Base-by-base conservation (phyloP, 2,113 vertebrate genomes). In the Zonotrichia leucophrys region DNA sequence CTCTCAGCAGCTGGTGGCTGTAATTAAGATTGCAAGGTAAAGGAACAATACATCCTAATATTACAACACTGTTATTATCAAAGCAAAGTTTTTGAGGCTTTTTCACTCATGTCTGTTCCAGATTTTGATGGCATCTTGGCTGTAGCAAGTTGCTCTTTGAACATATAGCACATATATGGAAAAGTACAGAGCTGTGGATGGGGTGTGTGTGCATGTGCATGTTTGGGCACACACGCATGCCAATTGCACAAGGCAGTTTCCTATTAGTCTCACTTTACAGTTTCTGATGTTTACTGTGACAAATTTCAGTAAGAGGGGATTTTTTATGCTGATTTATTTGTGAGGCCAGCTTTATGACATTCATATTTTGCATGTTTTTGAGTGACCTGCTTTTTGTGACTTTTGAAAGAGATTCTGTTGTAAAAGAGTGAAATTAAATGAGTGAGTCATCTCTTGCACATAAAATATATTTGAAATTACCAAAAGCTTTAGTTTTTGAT, bases 201-300 rank as follows among this genome's bases (percentile, higher is more conserved):
- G 28, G 2, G 10, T 24, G 20, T 7, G 15, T 16, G 23, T 67
- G 50, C 18, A 4, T 7, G 10, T 2, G 2, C 60, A 31, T 23
- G 30, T 47, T 47, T 55, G 14, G 64, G 69, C 53, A 41, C 5
- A 5, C 11, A 22, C 15, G 19, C 25, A 15, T 5, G 4, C 77
- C 76, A 77, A 80, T 79, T 68, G 52, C 42, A 58, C 41, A 74
- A 60, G 55, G 69, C 53, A 55, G 59, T 59, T 95, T 90, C 78
- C 55, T 74, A 2, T 90, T 76, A 83, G 82, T 30, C 85, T 95
- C 81, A 80, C 70, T 94, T 91, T 96, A 50, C 53, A 59, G 70
- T 84, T 96, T 95, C 93, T 95, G 84, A 90, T 90, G 84, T 85
- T 91, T 91, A 39, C 78, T 95, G 89, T 91, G 82, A 93, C 87